Conservation (phyloP, 2,113 vertebrate genomes). For the Microtus montanus region DNA sequence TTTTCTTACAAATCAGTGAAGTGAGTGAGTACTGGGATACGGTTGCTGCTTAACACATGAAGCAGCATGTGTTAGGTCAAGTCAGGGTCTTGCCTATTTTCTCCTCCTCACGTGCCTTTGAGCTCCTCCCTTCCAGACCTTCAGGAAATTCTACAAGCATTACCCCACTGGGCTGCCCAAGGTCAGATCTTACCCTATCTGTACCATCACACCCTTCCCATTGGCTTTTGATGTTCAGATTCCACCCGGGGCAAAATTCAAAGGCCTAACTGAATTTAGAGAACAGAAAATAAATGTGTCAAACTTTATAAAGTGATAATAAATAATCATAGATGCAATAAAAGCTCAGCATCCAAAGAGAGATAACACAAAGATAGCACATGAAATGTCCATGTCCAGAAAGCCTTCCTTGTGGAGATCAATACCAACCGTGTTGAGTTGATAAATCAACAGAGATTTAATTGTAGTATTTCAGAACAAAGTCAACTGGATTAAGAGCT, state of each 20-base stretch:
- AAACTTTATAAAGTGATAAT: slow-evolving; percentile 17
- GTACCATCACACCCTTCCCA: too few species aligned
- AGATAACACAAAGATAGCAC: background rate
- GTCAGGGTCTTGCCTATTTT: background rate
- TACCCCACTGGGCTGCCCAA: background rate
- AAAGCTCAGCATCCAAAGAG: background rate
- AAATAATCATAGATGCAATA: slow-evolving; percentile 47
- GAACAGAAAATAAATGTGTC: slow-evolving; percentile 22
- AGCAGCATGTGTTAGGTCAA: background rate
- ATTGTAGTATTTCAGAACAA: slow-evolving; percentile 35
- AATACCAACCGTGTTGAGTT: background rate
- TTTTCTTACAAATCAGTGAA: background rate
- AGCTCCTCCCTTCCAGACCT: background rate
- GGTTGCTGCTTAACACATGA: background rate
- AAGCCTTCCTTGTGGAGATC: slow-evolving; percentile 5
- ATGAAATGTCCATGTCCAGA: background rate
- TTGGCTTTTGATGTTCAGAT: slow-evolving; percentile 10
- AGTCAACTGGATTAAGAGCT: background rate
- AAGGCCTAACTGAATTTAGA: slow-evolving; percentile 18
- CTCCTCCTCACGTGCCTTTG: background rate
- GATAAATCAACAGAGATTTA: background rate
- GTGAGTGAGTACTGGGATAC: too few species aligned
- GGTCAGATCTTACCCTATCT: too few species aligned
- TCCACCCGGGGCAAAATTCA: background rate
- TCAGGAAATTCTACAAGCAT: background rate